Evolutionary conservation across 2,113 vertebrate species (phyloP).

Genomic region (sheep (Ovis aries)): ARS-UI_Ramb_v3.0 NC_056055.1:3500501-3501000

Average conservation of each 20-base stretch:
- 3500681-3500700: background rate
- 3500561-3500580: background rate
- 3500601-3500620: background rate
- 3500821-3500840: background rate
- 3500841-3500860: background rate
- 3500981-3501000: background rate
- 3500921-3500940: background rate
- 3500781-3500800: background rate
- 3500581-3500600: background rate
- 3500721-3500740: background rate
- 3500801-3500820: background rate
- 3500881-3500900: background rate
- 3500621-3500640: background rate
- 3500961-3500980: background rate
- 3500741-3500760: background rate
- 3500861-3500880: background rate
- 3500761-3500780: background rate
- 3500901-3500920: background rate
- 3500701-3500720: background rate
- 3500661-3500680: background rate
- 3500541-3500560: background rate
- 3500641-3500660: rapidly evolving
- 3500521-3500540: background rate
- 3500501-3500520: background rate
- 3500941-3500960: background rate